Evolutionary conservation across 2,888 invertebrate species (phyloP).

Genomic region (Operophtera brumata): DNA sequence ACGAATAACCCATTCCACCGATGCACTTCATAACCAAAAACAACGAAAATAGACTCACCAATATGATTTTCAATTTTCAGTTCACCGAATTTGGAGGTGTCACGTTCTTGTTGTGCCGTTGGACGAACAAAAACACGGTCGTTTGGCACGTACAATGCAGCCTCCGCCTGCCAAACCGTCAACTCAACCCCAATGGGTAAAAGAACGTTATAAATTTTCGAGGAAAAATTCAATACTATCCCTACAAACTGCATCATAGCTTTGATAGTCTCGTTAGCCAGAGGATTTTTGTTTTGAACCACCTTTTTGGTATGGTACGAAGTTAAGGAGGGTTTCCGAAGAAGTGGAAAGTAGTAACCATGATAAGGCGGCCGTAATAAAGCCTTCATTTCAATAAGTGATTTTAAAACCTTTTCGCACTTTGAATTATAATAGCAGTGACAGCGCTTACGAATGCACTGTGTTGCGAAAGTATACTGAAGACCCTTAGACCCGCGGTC

Average conservation of each 20-base stretch:
- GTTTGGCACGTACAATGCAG: constrained; percentile 54
- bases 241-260: not conserved
- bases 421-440: too few relatives aligned
- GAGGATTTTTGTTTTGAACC: too few relatives aligned
- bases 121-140: constrained; percentile 34
- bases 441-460: too few relatives aligned
- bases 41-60: not conserved
- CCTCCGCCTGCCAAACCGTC: constrained; percentile 48
- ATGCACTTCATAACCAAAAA: not conserved
- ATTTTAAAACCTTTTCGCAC: too few relatives aligned
- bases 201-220: constrained; percentile 53
- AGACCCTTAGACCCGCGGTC: too few relatives aligned
- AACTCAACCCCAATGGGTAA: constrained; percentile 50
- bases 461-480: too few relatives aligned
- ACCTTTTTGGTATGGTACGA: too few relatives aligned
- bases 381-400: too few relatives aligned
- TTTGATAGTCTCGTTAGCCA: not conserved
- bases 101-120: constrained; percentile 18
- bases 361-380: too few relatives aligned
- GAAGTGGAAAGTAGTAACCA: too few relatives aligned
- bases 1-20: too few relatives aligned
- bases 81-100: constrained; percentile 23
- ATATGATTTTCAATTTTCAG: constrained; percentile 18
- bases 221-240: constrained; percentile 39
- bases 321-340: too few relatives aligned